A percentile compares a stretch with the other conserved stretches of the same genome.
phyloP scores from a whole-genome alignment of 2,888 invertebrate species.

The Portevinia maculata region DNA sequence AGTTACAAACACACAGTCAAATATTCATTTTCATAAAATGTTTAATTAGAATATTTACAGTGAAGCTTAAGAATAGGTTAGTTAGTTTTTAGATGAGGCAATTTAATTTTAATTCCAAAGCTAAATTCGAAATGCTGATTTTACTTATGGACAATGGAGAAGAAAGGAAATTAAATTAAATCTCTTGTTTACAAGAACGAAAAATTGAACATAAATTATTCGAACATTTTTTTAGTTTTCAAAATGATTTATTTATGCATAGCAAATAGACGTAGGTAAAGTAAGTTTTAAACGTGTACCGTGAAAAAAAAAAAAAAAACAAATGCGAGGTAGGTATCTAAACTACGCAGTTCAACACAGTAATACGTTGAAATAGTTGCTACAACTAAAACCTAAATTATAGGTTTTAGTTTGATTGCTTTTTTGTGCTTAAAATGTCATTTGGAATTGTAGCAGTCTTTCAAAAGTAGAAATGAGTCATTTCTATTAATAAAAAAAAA shows the following conservation, averaged over 20 bases:
- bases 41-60: slow-evolving; percentile 34
- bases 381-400: too few species aligned
- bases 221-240: neutral
- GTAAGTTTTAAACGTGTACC: too few species aligned
- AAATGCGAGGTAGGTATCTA: slow-evolving; percentile 1
- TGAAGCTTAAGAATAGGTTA: slow-evolving; percentile 32
- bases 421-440: too few species aligned
- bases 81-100: slow-evolving; percentile 49
- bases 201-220: slow-evolving; percentile 13
- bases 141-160: too few species aligned
- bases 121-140: slow-evolving; percentile 14
- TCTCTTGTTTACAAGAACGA: slow-evolving; percentile 8
- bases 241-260: neutral
- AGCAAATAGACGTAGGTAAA: neutral
- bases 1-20: slow-evolving; percentile 1
- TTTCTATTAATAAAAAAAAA: too few species aligned
- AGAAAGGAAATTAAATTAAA: slow-evolving; percentile 8
- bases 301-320: too few species aligned
- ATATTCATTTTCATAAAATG: slow-evolving; percentile 21
- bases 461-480: too few species aligned
- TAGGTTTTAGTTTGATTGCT: too few species aligned
- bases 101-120: slow-evolving; percentile 14
- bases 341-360: neutral
- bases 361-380: too few species aligned
- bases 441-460: too few species aligned